Conservation (phyloP, 2,113 vertebrate genomes). For the Drymodes brunneopygia region DNA sequence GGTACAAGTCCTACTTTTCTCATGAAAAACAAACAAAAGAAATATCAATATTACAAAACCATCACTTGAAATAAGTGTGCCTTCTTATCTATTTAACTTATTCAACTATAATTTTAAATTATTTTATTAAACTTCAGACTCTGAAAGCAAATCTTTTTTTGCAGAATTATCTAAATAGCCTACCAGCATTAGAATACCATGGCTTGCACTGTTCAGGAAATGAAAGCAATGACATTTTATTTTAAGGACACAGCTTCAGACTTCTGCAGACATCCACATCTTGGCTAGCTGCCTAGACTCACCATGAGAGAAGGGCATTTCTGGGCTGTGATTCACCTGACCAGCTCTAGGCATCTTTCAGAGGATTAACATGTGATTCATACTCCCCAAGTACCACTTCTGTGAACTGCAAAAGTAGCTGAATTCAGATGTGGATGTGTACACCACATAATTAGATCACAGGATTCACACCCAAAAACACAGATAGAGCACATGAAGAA, state of each 20-base stretch:
- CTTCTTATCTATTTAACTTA: not conserved
- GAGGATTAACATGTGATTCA: not conserved
- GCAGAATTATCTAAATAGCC: not conserved
- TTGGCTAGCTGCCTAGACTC: constrained; percentile 10
- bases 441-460: not conserved
- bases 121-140: not conserved
- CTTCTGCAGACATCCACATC: not conserved
- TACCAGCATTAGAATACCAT: not conserved
- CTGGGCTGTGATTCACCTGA: constrained; percentile 39
- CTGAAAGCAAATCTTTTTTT: not conserved
- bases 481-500: not conserved
- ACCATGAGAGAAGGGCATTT: not conserved
- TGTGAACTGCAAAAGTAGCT: not conserved
- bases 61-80: not conserved
- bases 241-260: constrained; percentile 14
- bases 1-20: not conserved
- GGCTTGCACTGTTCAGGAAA: not conserved
- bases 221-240: not conserved
- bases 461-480: not conserved
- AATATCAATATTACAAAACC: not conserved
- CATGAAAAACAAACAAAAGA: not conserved
- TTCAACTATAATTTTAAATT: not conserved
- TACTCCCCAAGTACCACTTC: not conserved
- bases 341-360: not conserved
- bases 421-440: not conserved